Evolutionary conservation across 1,140 invertebrate species (phyloP).

Genomic region (Vanessa tameamea): DNA sequence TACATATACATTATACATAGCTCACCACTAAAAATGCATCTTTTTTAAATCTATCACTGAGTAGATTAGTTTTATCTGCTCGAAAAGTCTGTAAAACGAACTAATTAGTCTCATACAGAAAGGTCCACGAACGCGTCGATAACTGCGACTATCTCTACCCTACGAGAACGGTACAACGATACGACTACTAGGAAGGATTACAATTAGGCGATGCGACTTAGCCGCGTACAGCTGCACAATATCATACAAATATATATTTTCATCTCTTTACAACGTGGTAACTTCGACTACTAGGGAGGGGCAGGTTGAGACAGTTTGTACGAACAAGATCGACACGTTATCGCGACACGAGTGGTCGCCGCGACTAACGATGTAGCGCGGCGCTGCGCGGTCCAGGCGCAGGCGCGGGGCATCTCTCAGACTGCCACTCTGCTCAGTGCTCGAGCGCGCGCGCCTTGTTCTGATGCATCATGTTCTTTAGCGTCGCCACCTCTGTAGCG

Average conservation of each 20-base stretch:
- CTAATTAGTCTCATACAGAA: constrained; percentile 62
- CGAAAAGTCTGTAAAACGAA: constrained; percentile 77
- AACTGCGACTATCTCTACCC: constrained; percentile 45
- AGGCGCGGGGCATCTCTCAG: constrained; percentile 31
- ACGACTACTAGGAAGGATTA: constrained; percentile 77
- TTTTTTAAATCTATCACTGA: constrained; percentile 77
- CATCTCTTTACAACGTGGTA: constrained; percentile 78
- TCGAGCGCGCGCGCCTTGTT: constrained; percentile 74
- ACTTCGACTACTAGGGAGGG: constrained; percentile 71
- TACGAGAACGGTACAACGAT: constrained; percentile 57
- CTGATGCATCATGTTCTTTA: constrained; percentile 87
- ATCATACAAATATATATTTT: constrained; percentile 72
- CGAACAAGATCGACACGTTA: constrained; percentile 55
- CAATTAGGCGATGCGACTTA: constrained; percentile 70
- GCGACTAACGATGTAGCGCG: constrained; percentile 44
- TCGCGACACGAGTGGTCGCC: constrained; percentile 36
- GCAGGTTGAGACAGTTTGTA: constrained; percentile 71
- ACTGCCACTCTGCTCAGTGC: constrained; percentile 58
- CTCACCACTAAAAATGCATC: constrained; percentile 79
- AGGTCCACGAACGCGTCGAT: constrained; percentile 43
- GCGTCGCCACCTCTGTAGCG: constrained; percentile 94
- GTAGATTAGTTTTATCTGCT: constrained; percentile 78
- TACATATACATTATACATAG: constrained; percentile 73
- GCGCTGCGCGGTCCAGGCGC: constrained; percentile 46
- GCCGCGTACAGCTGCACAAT: constrained; percentile 76